Percentiles rank a stretch among this genome's conserved stretches.
Evolutionary conservation across 2,888 invertebrate species (phyloP).

Genomic region (Ormyrus thymus): DNA sequence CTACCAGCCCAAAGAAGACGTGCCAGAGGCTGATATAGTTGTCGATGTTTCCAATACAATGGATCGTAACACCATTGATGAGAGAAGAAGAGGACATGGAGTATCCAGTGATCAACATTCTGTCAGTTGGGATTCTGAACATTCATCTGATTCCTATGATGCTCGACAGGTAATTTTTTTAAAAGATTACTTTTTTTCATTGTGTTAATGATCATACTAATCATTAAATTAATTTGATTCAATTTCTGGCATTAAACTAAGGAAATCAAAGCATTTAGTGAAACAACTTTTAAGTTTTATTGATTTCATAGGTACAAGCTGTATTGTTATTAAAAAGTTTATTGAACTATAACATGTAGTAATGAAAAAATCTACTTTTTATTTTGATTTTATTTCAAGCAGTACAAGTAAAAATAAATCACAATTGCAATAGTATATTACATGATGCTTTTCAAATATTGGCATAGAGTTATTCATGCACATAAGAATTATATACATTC

Average conservation of each 20-base stretch:
- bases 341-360: too few relatives aligned
- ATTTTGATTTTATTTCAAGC: too few relatives aligned
- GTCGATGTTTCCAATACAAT: conserved; percentile 74
- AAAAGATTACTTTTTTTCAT: neutral
- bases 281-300: too few relatives aligned
- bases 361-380: too few relatives aligned
- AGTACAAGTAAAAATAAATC: too few relatives aligned
- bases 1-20: conserved; percentile 58
- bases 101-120: conserved; percentile 60
- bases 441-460: too few relatives aligned
- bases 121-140: conserved; percentile 66
- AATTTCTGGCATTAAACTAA: neutral
- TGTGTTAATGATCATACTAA: neutral
- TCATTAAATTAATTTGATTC: neutral
- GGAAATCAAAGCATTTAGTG: neutral
- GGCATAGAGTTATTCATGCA: too few relatives aligned
- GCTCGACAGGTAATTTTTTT: conserved; percentile 68
- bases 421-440: too few relatives aligned
- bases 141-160: conserved; percentile 69
- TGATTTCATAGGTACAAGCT: too few relatives aligned
- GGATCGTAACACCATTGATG: conserved; percentile 73
- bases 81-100: conserved; percentile 69
- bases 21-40: conserved; percentile 68
- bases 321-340: too few relatives aligned
- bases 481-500: too few relatives aligned